Conservation (phyloP, 2,113 vertebrate genomes). For the Polypterus bichir region DNA sequence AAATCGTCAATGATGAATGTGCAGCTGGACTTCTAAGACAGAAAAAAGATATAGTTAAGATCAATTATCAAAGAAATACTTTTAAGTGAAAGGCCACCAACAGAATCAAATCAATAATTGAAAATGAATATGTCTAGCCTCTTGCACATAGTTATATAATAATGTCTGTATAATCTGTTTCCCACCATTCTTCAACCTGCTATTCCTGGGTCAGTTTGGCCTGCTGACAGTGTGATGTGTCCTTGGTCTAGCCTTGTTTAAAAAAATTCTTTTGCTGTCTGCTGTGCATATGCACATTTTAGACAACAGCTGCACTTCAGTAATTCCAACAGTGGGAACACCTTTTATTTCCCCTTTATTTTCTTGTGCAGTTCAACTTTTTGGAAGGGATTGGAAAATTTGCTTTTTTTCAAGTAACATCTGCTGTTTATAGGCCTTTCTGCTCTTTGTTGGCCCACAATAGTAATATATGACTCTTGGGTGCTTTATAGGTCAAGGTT, state of each 20-base stretch:
- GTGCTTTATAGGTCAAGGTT: conserved; percentile 28
- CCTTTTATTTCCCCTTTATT: conserved; percentile 1
- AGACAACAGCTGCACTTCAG: conserved; percentile 1
- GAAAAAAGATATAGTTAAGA: too few species aligned
- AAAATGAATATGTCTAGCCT: conserved; percentile 10
- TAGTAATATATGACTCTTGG: conserved; percentile 22
- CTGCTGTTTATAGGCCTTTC: conserved; percentile 23
- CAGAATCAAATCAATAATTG: conserved; percentile 3
- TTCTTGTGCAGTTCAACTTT: not conserved
- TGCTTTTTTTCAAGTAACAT: conserved; percentile 19
- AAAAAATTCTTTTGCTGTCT: conserved; percentile 7
- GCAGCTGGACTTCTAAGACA: too few species aligned
- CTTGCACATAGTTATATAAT: conserved; percentile 2
- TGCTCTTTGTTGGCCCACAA: conserved; percentile 15
- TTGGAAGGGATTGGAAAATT: conserved; percentile 1
- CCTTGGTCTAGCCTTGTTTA: conserved; percentile 7
- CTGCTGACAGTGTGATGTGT: conserved; percentile 1
- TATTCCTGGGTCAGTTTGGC: conserved; percentile 10
- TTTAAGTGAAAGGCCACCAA: conserved; percentile 4
- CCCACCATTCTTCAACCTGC: conserved; percentile 8
- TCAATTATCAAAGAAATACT: too few species aligned
- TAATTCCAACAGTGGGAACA: conserved; percentile 3
- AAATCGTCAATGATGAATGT: too few species aligned
- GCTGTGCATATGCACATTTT: conserved; percentile 1
- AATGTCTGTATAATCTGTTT: conserved; percentile 4